A percentile compares a stretch with the other conserved stretches of the same genome.
phyloP scores from a whole-genome alignment of 1,140 invertebrate genomes.

The Globodera ellingtonae region DNA sequence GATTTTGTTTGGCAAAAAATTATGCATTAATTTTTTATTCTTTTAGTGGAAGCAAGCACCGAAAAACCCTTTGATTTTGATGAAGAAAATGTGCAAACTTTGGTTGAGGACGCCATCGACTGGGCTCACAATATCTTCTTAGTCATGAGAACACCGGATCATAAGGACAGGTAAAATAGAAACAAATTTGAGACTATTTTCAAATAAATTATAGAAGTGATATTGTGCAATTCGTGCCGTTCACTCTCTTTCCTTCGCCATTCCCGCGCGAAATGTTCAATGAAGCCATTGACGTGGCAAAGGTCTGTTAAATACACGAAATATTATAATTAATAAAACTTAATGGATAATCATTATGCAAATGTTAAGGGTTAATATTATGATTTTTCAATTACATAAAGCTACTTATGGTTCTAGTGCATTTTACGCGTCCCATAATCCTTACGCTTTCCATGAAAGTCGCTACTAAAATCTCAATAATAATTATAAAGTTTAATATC shows the following conservation, averaged over 20 bases:
- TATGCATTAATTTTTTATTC: no score
- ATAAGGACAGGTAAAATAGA: constrained; percentile 47
- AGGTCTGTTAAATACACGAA: constrained; percentile 29
- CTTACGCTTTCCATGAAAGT: constrained; percentile 34
- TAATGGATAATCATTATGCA: neutral
- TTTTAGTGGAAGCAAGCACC: no score
- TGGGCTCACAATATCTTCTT: constrained; percentile 60
- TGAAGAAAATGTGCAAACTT: no score
- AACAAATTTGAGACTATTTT: no score
- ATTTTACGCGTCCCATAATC: no score
- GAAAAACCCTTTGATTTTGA: no score
- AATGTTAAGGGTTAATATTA: constrained; percentile 57
- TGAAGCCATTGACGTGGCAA: constrained; percentile 57
- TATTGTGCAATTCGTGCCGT: constrained; percentile 55
- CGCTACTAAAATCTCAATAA: constrained; percentile 36
- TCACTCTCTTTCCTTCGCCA: constrained; percentile 63
- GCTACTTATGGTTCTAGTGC: constrained; percentile 64
- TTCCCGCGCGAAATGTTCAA: constrained; percentile 58
- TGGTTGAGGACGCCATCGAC: constrained; percentile 57
- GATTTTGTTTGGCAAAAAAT: no score
- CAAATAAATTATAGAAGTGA: constrained; percentile 9
- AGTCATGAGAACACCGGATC: constrained; percentile 52
- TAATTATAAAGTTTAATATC: constrained; percentile 43
- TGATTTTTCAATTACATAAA: constrained; percentile 57
- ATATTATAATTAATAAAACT: no score